phyloP scores from a whole-genome alignment of 2,888 invertebrate species.

The Drosophila atroscutellata region DNA sequence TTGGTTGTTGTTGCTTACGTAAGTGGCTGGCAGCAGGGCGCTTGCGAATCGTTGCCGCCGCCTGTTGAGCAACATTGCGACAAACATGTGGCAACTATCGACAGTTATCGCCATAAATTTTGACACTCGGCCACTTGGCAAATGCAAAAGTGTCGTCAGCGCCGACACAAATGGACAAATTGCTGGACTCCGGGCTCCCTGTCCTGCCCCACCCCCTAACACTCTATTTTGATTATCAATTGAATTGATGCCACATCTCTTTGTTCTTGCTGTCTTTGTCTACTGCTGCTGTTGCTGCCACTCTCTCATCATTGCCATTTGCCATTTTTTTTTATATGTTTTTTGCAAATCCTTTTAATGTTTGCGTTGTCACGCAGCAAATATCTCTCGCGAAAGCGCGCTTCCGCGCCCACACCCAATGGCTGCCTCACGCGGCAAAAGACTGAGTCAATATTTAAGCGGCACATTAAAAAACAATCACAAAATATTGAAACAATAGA shows the following conservation, averaged over 20 bases:
- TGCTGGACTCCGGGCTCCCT: conserved; percentile 35
- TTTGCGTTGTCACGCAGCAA: conserved; percentile 84
- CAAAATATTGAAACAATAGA: conserved; percentile 66
- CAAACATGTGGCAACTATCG: conserved; percentile 71
- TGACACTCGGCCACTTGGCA: conserved; percentile 70
- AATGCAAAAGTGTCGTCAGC: conserved; percentile 77
- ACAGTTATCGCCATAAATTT: conserved; percentile 82
- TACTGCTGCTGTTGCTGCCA: neutral
- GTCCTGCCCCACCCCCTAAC: neutral
- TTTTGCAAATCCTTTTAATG: conserved; percentile 84
- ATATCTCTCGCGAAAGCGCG: conserved; percentile 58
- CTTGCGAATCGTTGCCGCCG: conserved; percentile 41
- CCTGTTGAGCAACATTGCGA: conserved; percentile 72
- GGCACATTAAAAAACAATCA: conserved; percentile 82
- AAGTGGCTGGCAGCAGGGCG: conserved; percentile 65
- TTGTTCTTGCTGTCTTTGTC: conserved; percentile 1
- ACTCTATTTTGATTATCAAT: conserved; percentile 35
- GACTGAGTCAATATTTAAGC: conserved; percentile 78
- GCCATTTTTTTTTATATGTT: conserved; percentile 43
- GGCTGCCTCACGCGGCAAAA: conserved; percentile 38
- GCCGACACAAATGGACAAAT: conserved; percentile 71
- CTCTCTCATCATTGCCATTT: conserved; percentile 19
- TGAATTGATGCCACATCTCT: conserved; percentile 47
- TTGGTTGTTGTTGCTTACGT: conserved; percentile 53
- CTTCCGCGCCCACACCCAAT: conserved; percentile 28